Base-by-base conservation (phyloP, 2,113 vertebrate species). In the Acinonyx jubatus region DNA sequence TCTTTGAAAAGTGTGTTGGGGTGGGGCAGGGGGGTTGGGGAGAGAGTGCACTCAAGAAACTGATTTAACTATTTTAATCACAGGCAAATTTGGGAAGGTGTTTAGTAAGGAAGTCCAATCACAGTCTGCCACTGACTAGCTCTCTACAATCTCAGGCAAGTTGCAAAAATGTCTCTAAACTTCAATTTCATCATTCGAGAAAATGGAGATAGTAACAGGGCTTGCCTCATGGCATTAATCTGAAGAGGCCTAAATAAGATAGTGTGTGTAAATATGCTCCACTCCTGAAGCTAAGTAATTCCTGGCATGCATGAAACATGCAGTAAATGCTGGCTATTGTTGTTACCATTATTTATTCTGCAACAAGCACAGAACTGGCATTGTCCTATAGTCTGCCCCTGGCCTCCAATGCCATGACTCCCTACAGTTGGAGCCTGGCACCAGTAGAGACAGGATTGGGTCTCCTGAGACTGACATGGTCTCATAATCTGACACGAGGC, bases 341-440 rank as follows among this genome's bases (percentile, higher is more conserved):
- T 69, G 36, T 10, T 5, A 38, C 16, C 50, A 73, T 27, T 68
- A 5, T 38, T 83, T 13, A 48, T 38, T 74, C 79, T 16, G 78
- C 21, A 63, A 19, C 1, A 27, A 94, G 61, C 63, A 95, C 52
- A 98, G 84, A 91, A 23, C 45, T 3, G 21, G 74, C 84, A 90
- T 71, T 96, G 90, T 85, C 94, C 79, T 21, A 11, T 1, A 5
- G 21, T 69, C 73, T 50, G 74, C 84, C 38, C 33, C 90, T 74
- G 45, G 61, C 68, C 66, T 57, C 25, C 13, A 16, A 66, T 31
- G 36, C 92, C 79, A 82, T 61, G 73, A 36, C 45, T 90, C 57
- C n/a, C 79, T 36, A 69, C 36, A 82, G 79, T n/a, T 33, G 9
- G 93, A 88, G 89, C 95, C 94, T 97, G 92, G 92, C 88, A 95